Evolutionary conservation across 2,888 invertebrate genomes (phyloP).

Genomic region (Dastarcus helophoroides): DNA sequence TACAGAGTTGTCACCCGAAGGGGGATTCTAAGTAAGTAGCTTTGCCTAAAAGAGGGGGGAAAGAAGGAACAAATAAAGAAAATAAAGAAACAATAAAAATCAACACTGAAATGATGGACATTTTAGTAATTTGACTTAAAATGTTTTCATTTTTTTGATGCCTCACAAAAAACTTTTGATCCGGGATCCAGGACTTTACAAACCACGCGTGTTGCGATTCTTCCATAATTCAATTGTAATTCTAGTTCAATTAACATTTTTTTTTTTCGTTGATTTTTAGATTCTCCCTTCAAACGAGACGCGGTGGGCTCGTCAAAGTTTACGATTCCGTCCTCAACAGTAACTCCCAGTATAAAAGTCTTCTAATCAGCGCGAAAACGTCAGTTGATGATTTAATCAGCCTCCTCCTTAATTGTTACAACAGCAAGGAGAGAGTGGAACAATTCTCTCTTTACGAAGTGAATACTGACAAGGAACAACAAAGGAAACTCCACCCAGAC

Average conservation of each 20-base stretch:
- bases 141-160: too few relatives aligned
- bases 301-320: constrained; percentile 84
- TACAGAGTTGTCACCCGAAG: constrained; percentile 88
- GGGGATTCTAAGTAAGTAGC: constrained; percentile 74
- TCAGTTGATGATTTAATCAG: constrained; percentile 80
- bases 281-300: constrained; percentile 77
- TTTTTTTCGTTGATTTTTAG: constrained; percentile 41
- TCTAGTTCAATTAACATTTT: constrained; percentile 4
- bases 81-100: background rate
- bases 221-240: too few relatives aligned
- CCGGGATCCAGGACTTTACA: too few relatives aligned
- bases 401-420: constrained; percentile 74
- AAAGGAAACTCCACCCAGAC: constrained; percentile 77
- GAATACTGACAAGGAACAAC: constrained; percentile 64
- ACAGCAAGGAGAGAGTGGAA: constrained; percentile 71
- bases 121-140: background rate
- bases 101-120: background rate
- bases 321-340: constrained; percentile 86
- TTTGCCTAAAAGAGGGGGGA: background rate
- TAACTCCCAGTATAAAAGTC: constrained; percentile 85
- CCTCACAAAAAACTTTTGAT: background rate
- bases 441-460: constrained; percentile 83
- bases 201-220: too few relatives aligned
- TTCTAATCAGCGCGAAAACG: constrained; percentile 79
- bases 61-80: too few relatives aligned